A percentile compares a stretch with the other conserved stretches of the same genome.
phyloP scores from a whole-genome alignment of 2,888 invertebrate species.

The Erebia epiphron region DNA sequence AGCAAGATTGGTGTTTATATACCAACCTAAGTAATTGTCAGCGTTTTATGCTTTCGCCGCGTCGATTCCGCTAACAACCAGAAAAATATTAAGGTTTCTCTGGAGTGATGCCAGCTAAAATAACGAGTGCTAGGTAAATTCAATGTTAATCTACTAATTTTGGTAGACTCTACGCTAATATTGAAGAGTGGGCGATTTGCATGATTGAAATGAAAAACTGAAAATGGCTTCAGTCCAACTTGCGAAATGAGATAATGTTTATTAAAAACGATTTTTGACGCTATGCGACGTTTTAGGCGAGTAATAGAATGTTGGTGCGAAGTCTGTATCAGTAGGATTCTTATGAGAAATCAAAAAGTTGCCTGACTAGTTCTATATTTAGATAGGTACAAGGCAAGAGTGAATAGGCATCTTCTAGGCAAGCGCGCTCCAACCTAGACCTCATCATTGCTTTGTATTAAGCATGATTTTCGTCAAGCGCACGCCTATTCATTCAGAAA shows the following conservation, averaged over 20 bases:
- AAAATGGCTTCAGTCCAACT: conserved; percentile 32
- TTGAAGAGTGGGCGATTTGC: conserved; percentile 34
- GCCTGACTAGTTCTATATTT: no score
- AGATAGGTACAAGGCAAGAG: no score
- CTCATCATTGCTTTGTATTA: no score
- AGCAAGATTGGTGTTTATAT: conserved; percentile 1
- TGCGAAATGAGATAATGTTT: conserved; percentile 27
- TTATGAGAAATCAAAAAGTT: not conserved
- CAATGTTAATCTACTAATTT: conserved; percentile 36
- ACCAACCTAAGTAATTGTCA: not conserved
- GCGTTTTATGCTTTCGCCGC: conserved; percentile 12
- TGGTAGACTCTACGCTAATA: conserved; percentile 31
- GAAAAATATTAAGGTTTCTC: conserved; percentile 29
- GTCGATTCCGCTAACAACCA: conserved; percentile 27
- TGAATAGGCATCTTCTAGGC: no score
- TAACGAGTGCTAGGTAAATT: conserved; percentile 37
- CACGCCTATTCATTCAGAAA: no score
- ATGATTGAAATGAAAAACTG: conserved; percentile 29
- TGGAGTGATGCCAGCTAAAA: conserved; percentile 39
- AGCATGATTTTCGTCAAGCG: no score
- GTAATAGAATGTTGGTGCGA: not conserved
- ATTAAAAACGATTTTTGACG: conserved; percentile 25
- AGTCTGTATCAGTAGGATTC: not conserved
- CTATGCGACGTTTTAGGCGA: conserved; percentile 17
- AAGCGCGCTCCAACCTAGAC: no score